These are phyloP conservation scores for Falco naumanni DNA, from an alignment of 2,797 vertebrate species.

Conservation along the genomic window DNA sequence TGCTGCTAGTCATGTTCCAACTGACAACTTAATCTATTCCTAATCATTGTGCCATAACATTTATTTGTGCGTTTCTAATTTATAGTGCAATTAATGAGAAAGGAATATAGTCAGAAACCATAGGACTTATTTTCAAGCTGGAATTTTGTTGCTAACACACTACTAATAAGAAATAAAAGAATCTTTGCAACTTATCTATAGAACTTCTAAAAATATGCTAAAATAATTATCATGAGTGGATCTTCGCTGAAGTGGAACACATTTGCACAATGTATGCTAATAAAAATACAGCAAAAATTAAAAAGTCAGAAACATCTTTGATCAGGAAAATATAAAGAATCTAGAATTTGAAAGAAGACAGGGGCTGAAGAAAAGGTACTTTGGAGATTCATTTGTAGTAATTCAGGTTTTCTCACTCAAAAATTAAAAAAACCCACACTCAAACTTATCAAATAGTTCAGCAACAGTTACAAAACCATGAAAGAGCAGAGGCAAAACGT, in stretches of 20 bases:
- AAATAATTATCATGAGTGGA: background rate
- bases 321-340: background rate
- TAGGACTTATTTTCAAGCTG: constrained; percentile 31
- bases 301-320: background rate
- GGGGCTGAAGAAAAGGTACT: background rate
- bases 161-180: background rate
- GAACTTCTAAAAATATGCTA: background rate
- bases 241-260: background rate
- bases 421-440: background rate
- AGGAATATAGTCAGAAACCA: constrained; percentile 9
- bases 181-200: background rate
- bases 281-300: background rate
- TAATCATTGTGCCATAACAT: constrained; percentile 41
- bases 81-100: constrained; percentile 24
- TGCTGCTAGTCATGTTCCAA: constrained; percentile 14
- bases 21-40: constrained; percentile 18
- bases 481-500: background rate
- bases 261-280: background rate
- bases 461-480: background rate
- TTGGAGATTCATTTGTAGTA: background rate
- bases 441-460: background rate
- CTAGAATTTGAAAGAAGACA: background rate
- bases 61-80: constrained; percentile 27
- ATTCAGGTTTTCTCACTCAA: background rate
- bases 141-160: constrained; percentile 9